Evolutionary conservation across 2,113 vertebrate species (phyloP).

Genomic region (Mungos mungo): DNA sequence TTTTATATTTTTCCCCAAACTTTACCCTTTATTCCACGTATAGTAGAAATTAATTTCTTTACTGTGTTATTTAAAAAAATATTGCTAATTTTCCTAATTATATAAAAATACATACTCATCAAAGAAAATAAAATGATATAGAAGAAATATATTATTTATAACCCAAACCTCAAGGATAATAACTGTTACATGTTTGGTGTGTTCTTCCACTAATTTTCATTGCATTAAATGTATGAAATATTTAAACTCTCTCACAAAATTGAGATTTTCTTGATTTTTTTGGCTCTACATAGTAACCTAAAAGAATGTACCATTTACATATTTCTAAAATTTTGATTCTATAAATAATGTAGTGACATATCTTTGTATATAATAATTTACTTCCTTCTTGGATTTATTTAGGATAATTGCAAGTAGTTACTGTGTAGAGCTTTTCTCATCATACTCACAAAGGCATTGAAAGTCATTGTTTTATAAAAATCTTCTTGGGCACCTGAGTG

Average conservation of each 20-base stretch:
- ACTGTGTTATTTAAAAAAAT: neutral
- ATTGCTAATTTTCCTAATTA: neutral
- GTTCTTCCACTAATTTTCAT: neutral
- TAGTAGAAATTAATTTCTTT: neutral
- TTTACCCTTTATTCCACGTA: neutral
- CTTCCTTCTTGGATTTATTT: neutral
- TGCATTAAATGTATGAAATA: neutral
- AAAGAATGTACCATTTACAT: neutral
- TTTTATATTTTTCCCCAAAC: neutral
- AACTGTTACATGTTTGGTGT: neutral
- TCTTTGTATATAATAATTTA: neutral
- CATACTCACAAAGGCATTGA: neutral
- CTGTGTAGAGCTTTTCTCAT: neutral
- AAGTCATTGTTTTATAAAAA: neutral
- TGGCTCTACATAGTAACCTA: neutral
- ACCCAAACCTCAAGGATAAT: neutral
- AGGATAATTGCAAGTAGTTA: neutral
- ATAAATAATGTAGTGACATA: neutral
- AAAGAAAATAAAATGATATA: neutral
- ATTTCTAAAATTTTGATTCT: neutral
- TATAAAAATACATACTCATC: neutral
- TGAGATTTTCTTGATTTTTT: neutral
- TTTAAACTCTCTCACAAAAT: neutral
- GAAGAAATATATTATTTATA: neutral
- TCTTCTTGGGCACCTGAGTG: neutral